Percentiles rank a stretch among this genome's conserved stretches.
Conservation (phyloP, 2,888 invertebrate genomes). For the Himalopsyche tibetana region DNA sequence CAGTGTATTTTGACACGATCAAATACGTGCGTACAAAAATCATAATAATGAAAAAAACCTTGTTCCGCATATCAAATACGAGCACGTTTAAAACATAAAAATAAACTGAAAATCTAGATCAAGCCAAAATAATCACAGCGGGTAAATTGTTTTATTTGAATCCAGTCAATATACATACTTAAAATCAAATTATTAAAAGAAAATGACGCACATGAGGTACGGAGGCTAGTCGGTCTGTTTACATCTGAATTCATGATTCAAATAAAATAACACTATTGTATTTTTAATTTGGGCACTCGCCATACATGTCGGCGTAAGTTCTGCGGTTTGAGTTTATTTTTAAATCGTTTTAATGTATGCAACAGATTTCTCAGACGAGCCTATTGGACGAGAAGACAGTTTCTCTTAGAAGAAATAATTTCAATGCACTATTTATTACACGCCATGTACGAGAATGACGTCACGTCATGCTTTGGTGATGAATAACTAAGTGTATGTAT, state of each 20-base stretch:
- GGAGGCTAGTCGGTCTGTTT: conserved; percentile 13
- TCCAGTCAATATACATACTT: too few species aligned
- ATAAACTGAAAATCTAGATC: too few species aligned
- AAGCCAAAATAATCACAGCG: too few species aligned
- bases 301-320: background rate
- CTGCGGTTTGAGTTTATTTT: background rate
- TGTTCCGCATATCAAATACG: too few species aligned
- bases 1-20: too few species aligned
- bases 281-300: background rate
- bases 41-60: too few species aligned
- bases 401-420: conserved; percentile 50
- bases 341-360: conserved; percentile 43
- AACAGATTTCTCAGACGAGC: conserved; percentile 18
- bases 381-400: conserved; percentile 25
- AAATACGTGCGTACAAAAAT: too few species aligned
- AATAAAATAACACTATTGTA: background rate
- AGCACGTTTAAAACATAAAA: too few species aligned
- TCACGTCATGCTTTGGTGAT: conserved; percentile 25
- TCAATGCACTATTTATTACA: conserved; percentile 51
- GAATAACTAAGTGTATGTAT: background rate
- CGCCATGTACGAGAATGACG: conserved; percentile 39
- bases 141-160: too few species aligned
- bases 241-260: background rate
- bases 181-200: background rate
- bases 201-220: background rate